Evolutionary conservation across 1,140 invertebrate genomes (phyloP), one percentile per base, ranked within the genome.

Genomic region (Bombus polaris): DNA sequence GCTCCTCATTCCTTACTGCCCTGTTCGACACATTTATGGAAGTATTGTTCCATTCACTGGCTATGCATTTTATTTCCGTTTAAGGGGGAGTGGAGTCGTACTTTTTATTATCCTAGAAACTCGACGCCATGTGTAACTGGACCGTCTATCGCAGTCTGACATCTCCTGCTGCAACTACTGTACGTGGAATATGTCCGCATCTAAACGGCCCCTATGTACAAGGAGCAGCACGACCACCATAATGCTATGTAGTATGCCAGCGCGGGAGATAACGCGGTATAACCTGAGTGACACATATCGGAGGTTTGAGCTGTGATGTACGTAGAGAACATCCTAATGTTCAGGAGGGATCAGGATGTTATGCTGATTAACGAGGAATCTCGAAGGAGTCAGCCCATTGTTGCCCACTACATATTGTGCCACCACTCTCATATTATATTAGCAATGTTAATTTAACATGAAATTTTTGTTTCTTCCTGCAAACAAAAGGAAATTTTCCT

Each of bases 361-460:
- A 83, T 89, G 81, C 88, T 91, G 89, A 93, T 91, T 89, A 93
- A 93, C 91, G 87, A 90, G 87, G 76, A 88, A 78, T 90, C 74
- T 92, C 82, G 80, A 85, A 87, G 81, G 82, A 79, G 32, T 32
- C 68, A 37, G 3, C 65, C 65, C 39, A 62, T 70, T 81, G 78
- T 68, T 35, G 18, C 5, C 22, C 15, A 25, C 18, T 25, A 53
- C 18, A 53, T 53, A 81, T 79, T 77, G 57, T 81, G 15, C 22
- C 22, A 35, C 18, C 9, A 3, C 1, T 12, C 18, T 6, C 2
- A 10, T 35, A 44, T 59, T 66, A 83, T 53, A 12, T n/a, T n/a
- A n/a, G 18, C 12, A 62, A 62, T 12, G 10, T 35, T 10, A 13
- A 13, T 22, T 12, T 25, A n/a, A 15, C n/a, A 18, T 13, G 6